These are phyloP conservation scores for Caenorhabditis sp. DNA, from an alignment of 2,888 invertebrate genomes.

Conservation along the genomic window DNA sequence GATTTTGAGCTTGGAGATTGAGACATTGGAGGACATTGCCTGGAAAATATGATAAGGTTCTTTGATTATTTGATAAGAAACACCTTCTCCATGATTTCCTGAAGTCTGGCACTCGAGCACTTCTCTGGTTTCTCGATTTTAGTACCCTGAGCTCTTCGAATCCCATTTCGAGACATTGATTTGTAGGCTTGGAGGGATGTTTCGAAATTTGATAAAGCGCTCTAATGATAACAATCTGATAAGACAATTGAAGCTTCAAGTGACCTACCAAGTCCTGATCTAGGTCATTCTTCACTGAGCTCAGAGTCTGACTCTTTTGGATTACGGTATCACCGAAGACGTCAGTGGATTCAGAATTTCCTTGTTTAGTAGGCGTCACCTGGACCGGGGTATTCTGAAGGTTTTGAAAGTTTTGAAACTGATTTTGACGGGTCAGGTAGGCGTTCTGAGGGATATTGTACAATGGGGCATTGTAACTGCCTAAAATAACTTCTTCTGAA, in stretches of 20 bases:
- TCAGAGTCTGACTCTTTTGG: conserved; percentile 41
- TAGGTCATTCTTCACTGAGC: conserved; percentile 38
- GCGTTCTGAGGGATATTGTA: neutral
- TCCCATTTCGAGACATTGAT: conserved; percentile 37
- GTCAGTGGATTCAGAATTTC: conserved; percentile 6
- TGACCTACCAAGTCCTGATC: conserved; percentile 32
- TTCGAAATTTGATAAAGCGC: conserved; percentile 50
- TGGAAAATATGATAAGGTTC: too few species aligned
- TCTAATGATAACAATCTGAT: conserved; percentile 3
- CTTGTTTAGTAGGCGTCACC: conserved; percentile 41
- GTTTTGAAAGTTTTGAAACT: neutral
- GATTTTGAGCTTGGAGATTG: conserved; percentile 61
- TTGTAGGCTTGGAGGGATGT: conserved; percentile 50
- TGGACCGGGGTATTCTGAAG: conserved; percentile 28
- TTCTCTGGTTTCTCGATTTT: conserved; percentile 46
- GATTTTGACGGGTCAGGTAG: neutral
- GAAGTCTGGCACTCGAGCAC: conserved; percentile 45
- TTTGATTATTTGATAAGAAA: too few species aligned
- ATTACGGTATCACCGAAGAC: conserved; percentile 31
- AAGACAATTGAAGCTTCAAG: neutral
- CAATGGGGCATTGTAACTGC: conserved; percentile 45
- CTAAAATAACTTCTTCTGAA: conserved; percentile 9
- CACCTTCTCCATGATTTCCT: conserved; percentile 54
- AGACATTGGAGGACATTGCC: conserved; percentile 49
- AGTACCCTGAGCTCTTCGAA: conserved; percentile 39